These are phyloP conservation scores for Hedya salicella DNA, from an alignment of 2,888 invertebrate genomes.

Conservation along the genomic window DNA sequence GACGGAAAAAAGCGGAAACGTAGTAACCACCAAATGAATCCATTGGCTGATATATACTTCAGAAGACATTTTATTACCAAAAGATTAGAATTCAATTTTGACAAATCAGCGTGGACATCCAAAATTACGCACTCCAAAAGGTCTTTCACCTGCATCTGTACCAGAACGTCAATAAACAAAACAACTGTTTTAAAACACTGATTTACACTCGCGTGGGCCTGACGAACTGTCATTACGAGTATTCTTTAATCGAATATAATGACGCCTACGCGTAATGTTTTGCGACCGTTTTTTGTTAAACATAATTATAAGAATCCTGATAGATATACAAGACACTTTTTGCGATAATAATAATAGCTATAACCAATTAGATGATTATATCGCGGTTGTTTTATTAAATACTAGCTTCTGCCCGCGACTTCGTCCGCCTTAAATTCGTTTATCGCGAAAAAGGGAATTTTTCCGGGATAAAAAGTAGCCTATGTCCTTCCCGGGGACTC, in stretches of 20 bases:
- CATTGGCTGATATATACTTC: too few species aligned
- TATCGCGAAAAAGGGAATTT: too few species aligned
- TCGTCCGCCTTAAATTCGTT: too few species aligned
- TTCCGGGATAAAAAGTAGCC: too few species aligned
- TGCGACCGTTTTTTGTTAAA: conserved; percentile 34
- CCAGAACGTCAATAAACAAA: conserved; percentile 19
- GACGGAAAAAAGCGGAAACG: too few species aligned
- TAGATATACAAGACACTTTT: conserved; percentile 37
- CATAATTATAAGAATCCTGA: conserved; percentile 37
- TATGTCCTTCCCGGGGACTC: too few species aligned
- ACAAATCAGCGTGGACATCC: neutral
- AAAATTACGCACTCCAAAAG: conserved; percentile 15
- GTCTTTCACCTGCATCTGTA: conserved; percentile 39
- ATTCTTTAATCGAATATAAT: conserved; percentile 43
- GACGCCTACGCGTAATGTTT: conserved; percentile 39
- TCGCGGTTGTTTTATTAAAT: neutral
- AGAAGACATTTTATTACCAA: too few species aligned
- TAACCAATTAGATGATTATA: conserved; percentile 34
- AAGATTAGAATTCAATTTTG: neutral
- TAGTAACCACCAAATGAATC: too few species aligned
- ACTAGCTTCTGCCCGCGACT: too few species aligned
- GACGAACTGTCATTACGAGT: conserved; percentile 43
- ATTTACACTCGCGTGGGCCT: conserved; percentile 39
- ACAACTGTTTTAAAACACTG: conserved; percentile 18
- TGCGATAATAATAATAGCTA: conserved; percentile 35